Evolutionary conservation across 1,140 invertebrate genomes (phyloP).

Genomic region (Drosophila pruinosa): DNA sequence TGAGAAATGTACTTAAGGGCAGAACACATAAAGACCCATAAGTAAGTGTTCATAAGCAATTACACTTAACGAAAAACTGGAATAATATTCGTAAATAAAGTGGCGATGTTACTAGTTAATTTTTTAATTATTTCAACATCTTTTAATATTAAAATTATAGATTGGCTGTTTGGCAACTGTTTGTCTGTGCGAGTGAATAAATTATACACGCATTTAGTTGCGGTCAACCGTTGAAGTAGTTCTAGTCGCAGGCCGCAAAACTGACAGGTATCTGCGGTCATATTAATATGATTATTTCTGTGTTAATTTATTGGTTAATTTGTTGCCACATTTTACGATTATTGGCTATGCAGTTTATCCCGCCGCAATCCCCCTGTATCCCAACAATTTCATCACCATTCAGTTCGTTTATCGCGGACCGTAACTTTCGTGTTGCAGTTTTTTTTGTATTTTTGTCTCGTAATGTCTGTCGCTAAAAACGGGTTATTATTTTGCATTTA

Average conservation of each 20-base stretch:
- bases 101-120: too few species aligned
- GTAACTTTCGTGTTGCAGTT: conserved; percentile 49
- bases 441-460: conserved; percentile 16
- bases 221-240: neutral
- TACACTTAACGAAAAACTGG: too few species aligned
- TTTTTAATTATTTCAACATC: neutral
- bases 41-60: too few species aligned
- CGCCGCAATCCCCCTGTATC: neutral
- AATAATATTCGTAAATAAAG: neutral
- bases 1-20: neutral
- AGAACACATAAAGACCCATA: too few species aligned
- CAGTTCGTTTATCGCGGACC: conserved; percentile 60
- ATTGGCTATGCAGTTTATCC: conserved; percentile 59
- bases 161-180: neutral
- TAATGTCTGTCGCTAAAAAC: conserved; percentile 52
- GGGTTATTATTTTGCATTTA: conserved; percentile 76
- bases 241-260: conserved; percentile 10
- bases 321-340: conserved; percentile 74
- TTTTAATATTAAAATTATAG: neutral
- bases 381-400: neutral
- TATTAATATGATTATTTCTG: conserved; percentile 79
- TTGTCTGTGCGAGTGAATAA: neutral
- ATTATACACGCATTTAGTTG: neutral
- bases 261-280: conserved; percentile 70
- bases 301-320: conserved; percentile 81